Evolutionary conservation across 2,888 invertebrate genomes (phyloP).

Genomic region (Cyrtodaria siliqua): DNA sequence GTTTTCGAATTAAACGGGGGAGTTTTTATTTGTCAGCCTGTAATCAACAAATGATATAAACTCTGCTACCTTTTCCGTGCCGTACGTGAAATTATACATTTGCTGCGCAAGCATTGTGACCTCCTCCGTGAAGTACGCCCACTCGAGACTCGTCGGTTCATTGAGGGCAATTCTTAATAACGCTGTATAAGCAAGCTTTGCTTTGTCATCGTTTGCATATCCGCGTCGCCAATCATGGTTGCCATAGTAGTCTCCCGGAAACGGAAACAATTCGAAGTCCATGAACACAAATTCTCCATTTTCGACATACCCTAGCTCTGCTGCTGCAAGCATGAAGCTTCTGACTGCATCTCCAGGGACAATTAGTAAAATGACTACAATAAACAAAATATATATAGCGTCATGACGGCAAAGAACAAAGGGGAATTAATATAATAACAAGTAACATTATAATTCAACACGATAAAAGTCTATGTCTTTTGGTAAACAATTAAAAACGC

Average conservation of each 20-base stretch:
- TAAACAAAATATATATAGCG: too few species aligned
- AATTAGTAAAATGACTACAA: slow-evolving; percentile 76
- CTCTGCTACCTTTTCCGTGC: slow-evolving; percentile 81
- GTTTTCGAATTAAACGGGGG: too few species aligned
- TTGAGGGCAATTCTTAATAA: slow-evolving; percentile 95
- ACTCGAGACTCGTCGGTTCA: slow-evolving; percentile 89
- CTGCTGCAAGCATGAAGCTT: slow-evolving; percentile 73
- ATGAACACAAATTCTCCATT: slow-evolving; percentile 80
- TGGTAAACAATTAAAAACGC: too few species aligned
- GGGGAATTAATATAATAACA: too few species aligned
- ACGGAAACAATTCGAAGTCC: slow-evolving; percentile 74
- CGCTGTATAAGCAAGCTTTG: slow-evolving; percentile 94
- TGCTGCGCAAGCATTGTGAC: slow-evolving; percentile 86
- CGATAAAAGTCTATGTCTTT: too few species aligned
- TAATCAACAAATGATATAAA: too few species aligned
- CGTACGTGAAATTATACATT: slow-evolving; percentile 84
- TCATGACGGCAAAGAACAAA: too few species aligned
- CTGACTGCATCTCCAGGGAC: slow-evolving; percentile 76
- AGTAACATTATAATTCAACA: too few species aligned
- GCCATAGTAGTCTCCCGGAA: slow-evolving; percentile 73
- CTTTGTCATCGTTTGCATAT: slow-evolving; percentile 84
- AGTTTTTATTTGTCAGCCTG: too few species aligned
- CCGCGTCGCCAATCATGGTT: slow-evolving; percentile 69
- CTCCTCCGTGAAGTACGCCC: slow-evolving; percentile 91
- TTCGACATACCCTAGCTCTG: slow-evolving; percentile 70